Base-by-base conservation (phyloP, 2,888 invertebrate species). In the Gymnocheta viridis region DNA sequence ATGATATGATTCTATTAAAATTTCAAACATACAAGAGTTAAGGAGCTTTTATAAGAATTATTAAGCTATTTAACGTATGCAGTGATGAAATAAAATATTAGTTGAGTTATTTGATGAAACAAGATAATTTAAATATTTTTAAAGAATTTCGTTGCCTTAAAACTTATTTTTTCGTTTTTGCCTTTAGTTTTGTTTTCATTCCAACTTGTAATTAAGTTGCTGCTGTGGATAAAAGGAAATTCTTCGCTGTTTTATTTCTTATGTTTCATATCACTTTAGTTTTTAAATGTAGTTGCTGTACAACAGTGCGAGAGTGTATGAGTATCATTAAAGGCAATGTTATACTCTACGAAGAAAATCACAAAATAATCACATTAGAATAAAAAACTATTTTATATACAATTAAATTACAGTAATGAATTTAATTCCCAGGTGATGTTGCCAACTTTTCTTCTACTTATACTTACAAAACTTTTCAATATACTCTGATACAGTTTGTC, bases 361-460 rank as follows among this genome's bases (percentile, higher is more conserved):
- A 77, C 56, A 60, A 24, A 73, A 84, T 81, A 77, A 81, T 84
- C 58, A 80, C 56, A 81, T 84, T 84, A 84, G 56, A 67, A 64
- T 64, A 62, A 81, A n/a, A 78, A 81, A 77, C 72, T 60, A 84
- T 84, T 81, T 84, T 77, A 44, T 54, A 81, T 73, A 73, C 70
- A 84, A 84, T 84, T 81, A 62, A 81, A 81, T 84, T 81, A 78
- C 69, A 29, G 35, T 81, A 84, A 84, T 78, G 81, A 81, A 84
- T 81, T 81, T 73, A 84, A 81, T 78, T 84, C 81, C 84, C 84
- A 84, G 84, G 84, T 84, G 81, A 78, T 81, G 81, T 58, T 51
- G 47, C 64, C 67, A 76, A 72, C 58, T 76, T 58, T 29, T 12
- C 35, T 54, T 32, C 32, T 51, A n/a, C 41, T 54, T 12, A 35